These are phyloP conservation scores for Desmodus rotundus DNA, from an alignment of 2,113 vertebrate species.

Conservation along the genomic window DNA sequence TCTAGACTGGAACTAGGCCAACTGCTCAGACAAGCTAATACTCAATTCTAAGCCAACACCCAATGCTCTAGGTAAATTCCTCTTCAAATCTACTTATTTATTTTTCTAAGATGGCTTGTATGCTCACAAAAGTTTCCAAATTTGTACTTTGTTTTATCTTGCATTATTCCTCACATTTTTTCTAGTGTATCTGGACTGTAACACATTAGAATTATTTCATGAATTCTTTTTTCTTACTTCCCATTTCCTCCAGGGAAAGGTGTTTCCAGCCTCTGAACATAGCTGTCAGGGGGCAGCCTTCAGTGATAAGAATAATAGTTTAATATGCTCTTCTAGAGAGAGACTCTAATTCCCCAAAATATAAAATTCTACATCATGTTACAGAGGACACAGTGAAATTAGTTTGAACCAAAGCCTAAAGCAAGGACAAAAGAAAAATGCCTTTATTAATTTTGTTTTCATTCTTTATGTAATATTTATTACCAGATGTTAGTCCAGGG, in stretches of 20 bases:
- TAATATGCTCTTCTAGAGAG: conserved; percentile 67
- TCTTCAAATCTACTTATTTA: neutral
- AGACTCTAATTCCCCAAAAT: conserved; percentile 53
- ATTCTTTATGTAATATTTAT: conserved; percentile 69
- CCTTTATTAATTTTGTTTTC: conserved; percentile 53
- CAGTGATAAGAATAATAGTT: conserved; percentile 65
- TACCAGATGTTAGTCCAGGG: conserved; percentile 60
- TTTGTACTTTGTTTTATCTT: conserved; percentile 35
- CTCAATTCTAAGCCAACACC: neutral
- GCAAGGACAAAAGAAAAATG: conserved; percentile 29
- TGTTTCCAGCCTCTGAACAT: conserved; percentile 50
- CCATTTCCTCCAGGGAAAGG: conserved; percentile 39
- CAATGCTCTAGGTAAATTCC: conserved; percentile 37
- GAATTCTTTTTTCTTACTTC: conserved; percentile 54
- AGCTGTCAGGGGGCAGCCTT: conserved; percentile 61
- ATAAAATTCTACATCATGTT: conserved; percentile 64
- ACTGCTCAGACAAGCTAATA: conserved; percentile 2
- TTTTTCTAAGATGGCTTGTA: neutral
- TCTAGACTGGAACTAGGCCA: neutral
- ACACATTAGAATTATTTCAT: conserved; percentile 53
- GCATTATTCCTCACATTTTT: conserved; percentile 75
- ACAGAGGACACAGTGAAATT: conserved; percentile 59
- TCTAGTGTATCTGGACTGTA: conserved; percentile 32
- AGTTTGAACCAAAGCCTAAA: conserved; percentile 63
- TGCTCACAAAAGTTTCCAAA: conserved; percentile 55